A percentile compares a stretch with the other conserved stretches of the same genome.
Conservation (phyloP, 53 echinoderm and acorn worm genomes). For the Pentamera pediparva region DNA sequence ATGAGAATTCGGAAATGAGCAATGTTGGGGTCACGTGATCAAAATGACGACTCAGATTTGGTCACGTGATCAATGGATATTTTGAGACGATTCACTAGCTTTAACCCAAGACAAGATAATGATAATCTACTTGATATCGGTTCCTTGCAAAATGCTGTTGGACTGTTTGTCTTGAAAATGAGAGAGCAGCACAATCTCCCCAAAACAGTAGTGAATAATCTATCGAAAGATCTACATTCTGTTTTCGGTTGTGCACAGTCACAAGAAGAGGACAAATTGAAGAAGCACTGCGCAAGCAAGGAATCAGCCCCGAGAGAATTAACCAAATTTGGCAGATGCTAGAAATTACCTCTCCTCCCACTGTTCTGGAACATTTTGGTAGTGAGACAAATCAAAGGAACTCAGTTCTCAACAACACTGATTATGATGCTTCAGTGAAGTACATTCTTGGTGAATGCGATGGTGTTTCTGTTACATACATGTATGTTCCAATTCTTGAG, state of each 20-base stretch:
- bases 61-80: too few species aligned
- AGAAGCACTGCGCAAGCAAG: not conserved
- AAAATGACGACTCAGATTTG: too few species aligned
- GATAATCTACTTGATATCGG: not conserved
- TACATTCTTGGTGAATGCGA: slow-evolving; percentile 4
- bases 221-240: not conserved
- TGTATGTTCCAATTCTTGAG: slow-evolving; percentile 23
- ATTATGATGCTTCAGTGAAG: not conserved
- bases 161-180: not conserved
- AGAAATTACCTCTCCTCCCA: not conserved
- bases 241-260: not conserved
- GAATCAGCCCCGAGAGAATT: not conserved
- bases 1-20: too few species aligned
- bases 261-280: not conserved
- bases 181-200: not conserved
- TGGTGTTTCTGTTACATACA: not conserved
- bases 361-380: not conserved
- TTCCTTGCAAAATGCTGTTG: not conserved
- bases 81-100: too few species aligned
- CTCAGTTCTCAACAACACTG: not conserved
- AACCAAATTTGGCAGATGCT: not conserved
- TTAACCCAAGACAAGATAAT: not conserved
- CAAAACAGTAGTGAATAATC: not conserved
- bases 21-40: too few species aligned
- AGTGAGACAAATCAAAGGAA: slow-evolving; percentile 11